Conservation (phyloP, 2,888 invertebrate genomes). For the Aleiodes testaceus region DNA sequence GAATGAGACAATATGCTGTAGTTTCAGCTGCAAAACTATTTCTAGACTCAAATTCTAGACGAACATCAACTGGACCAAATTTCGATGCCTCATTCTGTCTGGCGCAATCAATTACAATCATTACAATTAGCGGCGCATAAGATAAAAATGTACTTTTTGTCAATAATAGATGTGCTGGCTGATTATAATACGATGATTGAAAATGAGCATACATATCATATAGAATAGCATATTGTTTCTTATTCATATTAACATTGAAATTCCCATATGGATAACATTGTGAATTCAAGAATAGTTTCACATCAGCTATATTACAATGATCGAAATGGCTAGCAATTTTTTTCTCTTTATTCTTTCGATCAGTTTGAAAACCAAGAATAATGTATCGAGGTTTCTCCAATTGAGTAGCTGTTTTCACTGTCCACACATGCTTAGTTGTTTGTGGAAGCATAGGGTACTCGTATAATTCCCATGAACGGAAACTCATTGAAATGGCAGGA, state of each 20-base stretch:
- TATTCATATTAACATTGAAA: background rate
- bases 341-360: background rate
- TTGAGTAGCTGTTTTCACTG: constrained; percentile 16
- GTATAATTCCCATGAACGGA: background rate
- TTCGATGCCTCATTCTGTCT: background rate
- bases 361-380: constrained; percentile 6
- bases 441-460: background rate
- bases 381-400: background rate
- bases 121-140: background rate
- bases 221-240: background rate
- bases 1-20: background rate
- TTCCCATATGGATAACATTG: background rate
- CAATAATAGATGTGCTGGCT: background rate
- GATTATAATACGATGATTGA: background rate
- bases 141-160: background rate
- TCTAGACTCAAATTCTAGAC: background rate
- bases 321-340: background rate
- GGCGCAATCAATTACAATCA: background rate
- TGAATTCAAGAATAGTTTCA: background rate
- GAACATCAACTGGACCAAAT: background rate
- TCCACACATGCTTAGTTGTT: background rate
- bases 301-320: background rate
- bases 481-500: background rate
- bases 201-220: constrained; percentile 10
- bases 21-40: background rate